These are phyloP conservation scores for Cheilosia grossa DNA, from an alignment of 2,888 invertebrate genomes.

Conservation along the genomic window DNA sequence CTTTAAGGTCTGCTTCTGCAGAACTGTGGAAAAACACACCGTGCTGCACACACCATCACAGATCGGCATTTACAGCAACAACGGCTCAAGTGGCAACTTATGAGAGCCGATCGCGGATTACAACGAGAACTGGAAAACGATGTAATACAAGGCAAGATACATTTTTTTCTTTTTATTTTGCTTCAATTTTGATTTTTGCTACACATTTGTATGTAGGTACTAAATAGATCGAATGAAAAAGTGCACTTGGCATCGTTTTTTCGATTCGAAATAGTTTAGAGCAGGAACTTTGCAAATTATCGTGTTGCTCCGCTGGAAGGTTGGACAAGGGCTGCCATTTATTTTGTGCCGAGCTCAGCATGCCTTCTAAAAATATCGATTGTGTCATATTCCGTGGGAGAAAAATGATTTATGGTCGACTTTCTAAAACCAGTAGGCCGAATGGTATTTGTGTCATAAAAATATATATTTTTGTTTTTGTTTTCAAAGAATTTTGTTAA, in stretches of 20 bases:
- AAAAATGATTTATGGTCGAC: constrained; percentile 28
- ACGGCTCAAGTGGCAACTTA: constrained; percentile 59
- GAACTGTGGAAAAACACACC: constrained; percentile 50
- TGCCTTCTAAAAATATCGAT: neutral
- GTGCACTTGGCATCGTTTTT: constrained; percentile 11
- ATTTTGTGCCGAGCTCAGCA: neutral
- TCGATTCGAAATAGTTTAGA: constrained; percentile 7
- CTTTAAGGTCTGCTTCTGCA: constrained; percentile 24
- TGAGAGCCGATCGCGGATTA: constrained; percentile 65
- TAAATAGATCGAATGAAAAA: neutral
- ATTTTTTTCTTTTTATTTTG: constrained; percentile 42
- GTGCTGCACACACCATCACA: constrained; percentile 42
- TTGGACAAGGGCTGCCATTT: neutral
- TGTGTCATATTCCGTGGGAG: neutral
- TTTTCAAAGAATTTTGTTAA: neutral
- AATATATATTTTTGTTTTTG: neutral
- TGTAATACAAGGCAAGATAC: constrained; percentile 74
- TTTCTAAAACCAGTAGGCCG: constrained; percentile 31
- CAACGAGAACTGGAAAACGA: constrained; percentile 72
- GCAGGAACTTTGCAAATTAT: constrained; percentile 12
- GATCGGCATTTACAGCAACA: constrained; percentile 32
- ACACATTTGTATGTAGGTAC: neutral
- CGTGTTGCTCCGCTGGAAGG: neutral
- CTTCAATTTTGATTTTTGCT: constrained; percentile 1
- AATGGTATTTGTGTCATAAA: constrained; percentile 31